Conservation (phyloP, 2,888 invertebrate species). For the Spilarctia lutea region DNA sequence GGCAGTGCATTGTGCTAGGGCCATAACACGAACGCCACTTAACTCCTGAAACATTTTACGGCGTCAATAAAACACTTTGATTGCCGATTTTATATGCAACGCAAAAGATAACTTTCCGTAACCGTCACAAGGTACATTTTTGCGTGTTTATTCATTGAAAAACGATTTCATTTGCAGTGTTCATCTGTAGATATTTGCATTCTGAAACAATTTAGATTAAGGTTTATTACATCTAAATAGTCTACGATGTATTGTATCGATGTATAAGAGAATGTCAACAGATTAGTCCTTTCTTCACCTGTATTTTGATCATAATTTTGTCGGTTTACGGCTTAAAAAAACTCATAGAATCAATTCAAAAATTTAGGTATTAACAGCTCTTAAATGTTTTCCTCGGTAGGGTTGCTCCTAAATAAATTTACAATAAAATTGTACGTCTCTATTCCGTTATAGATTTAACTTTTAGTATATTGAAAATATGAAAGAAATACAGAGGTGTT, state of each 20-base stretch:
- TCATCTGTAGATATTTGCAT: constrained; percentile 12
- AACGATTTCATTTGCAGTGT: constrained; percentile 50
- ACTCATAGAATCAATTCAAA: background rate
- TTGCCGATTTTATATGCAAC: constrained; percentile 15
- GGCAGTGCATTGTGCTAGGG: constrained; percentile 2
- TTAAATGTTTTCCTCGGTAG: background rate
- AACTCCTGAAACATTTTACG: constrained; percentile 18
- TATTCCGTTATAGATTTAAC: background rate
- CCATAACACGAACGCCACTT: constrained; percentile 5
- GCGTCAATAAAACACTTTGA: constrained; percentile 19
- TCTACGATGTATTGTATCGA: background rate
- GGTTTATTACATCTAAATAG: background rate
- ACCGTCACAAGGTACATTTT: constrained; percentile 6
- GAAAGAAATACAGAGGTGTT: background rate
- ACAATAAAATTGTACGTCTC: background rate
- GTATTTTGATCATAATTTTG: background rate
- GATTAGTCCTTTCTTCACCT: background rate
- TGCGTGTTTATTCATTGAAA: background rate
- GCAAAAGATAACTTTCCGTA: constrained; percentile 8
- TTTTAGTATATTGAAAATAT: background rate
- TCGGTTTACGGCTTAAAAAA: background rate
- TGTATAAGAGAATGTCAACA: background rate
- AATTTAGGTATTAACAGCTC: background rate
- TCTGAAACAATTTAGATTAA: background rate
- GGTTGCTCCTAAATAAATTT: background rate